Percentiles rank a stretch among this genome's conserved stretches.
Evolutionary conservation across 35 echinoderm and acorn worm species (phyloP).

Genomic region (Lytechinus variegatus): DNA sequence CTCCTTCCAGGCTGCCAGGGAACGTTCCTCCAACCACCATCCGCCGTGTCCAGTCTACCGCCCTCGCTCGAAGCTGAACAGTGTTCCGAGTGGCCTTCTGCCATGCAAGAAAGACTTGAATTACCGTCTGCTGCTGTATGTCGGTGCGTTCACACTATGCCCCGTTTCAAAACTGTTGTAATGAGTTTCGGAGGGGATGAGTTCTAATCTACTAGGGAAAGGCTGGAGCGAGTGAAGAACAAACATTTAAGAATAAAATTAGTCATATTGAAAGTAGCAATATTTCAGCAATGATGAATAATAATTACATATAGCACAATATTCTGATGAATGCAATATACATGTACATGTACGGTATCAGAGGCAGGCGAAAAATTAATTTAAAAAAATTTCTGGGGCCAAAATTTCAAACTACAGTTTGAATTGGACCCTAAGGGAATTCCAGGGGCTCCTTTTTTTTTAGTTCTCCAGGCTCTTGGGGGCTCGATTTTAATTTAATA

Average conservation of each 20-base stretch:
- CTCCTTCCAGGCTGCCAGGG: slow-evolving; percentile 23
- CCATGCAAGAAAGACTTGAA: slow-evolving; percentile 11
- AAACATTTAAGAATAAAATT: background rate
- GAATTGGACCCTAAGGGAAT: too few species aligned
- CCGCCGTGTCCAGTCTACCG: background rate
- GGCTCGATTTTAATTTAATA: too few species aligned
- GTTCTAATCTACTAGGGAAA: background rate
- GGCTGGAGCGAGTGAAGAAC: background rate
- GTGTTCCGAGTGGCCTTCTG: slow-evolving; percentile 25
- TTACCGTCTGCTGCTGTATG: background rate
- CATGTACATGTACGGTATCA: too few species aligned
- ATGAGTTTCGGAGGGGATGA: background rate
- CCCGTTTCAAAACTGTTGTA: background rate
- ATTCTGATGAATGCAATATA: too few species aligned
- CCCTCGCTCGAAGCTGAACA: slow-evolving; percentile 15
- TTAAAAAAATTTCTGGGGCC: too few species aligned
- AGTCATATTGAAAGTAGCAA: background rate
- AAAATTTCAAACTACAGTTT: too few species aligned
- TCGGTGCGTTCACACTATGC: background rate
- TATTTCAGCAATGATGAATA: too few species aligned
- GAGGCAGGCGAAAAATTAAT: too few species aligned
- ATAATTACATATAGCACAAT: too few species aligned
- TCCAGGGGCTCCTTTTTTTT: too few species aligned
- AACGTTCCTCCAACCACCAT: slow-evolving; percentile 38
- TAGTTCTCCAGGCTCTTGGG: too few species aligned